Conservation (phyloP, 2,888 invertebrate genomes). For the Ptilodon capucinus region DNA sequence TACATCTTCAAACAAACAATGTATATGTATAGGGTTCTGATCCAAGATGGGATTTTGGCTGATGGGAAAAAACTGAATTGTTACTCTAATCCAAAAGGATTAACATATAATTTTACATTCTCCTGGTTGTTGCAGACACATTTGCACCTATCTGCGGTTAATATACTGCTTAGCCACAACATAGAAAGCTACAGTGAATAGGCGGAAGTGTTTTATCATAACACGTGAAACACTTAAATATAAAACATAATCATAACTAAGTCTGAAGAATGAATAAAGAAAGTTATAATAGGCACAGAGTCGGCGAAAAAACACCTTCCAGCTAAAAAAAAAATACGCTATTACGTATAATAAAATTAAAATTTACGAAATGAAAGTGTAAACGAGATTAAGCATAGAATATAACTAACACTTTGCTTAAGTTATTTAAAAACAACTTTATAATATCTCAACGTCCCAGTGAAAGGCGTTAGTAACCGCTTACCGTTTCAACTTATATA, state of each 20-base stretch:
- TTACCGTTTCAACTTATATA: constrained; percentile 20
- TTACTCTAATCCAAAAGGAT: no score
- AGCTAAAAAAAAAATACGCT: constrained; percentile 6
- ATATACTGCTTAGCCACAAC: neutral
- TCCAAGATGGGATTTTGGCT: no score
- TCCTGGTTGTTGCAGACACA: neutral
- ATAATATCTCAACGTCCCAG: constrained; percentile 30
- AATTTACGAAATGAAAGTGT: constrained; percentile 25
- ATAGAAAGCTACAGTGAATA: constrained; percentile 13
- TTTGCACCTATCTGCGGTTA: neutral
- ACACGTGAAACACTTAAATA: constrained; percentile 15
- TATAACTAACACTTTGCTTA: constrained; percentile 5
- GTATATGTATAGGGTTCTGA: no score
- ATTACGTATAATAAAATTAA: constrained; percentile 7
- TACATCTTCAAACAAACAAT: no score
- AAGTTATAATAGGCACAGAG: constrained; percentile 9
- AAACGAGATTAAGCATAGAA: constrained; percentile 8
- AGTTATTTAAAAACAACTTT: constrained; percentile 30
- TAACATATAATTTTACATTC: neutral
- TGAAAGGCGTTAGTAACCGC: constrained; percentile 34
- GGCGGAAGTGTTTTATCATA: constrained; percentile 2
- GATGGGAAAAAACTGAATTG: no score
- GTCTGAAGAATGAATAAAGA: constrained; percentile 10
- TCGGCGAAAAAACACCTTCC: constrained; percentile 5
- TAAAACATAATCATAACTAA: constrained; percentile 9